Conservation (phyloP, 2,113 vertebrate species). For the Amphiprion percula region DNA sequence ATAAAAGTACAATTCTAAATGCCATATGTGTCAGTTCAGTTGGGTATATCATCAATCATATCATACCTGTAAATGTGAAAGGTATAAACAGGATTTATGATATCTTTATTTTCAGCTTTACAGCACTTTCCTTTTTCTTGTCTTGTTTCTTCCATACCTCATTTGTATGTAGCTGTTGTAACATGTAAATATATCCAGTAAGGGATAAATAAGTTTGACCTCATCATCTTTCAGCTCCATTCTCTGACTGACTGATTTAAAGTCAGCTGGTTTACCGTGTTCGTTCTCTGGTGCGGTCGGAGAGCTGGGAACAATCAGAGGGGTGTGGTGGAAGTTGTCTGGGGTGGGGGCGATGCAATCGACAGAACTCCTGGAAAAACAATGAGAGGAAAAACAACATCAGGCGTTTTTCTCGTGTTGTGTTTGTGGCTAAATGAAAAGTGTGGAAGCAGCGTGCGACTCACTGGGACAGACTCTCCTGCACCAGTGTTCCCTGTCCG, state of each 20-base stretch:
- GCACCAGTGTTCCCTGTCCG: conserved; percentile 87
- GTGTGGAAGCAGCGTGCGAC: conserved; percentile 29
- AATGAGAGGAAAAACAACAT: background rate
- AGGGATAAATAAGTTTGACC: too few relatives aligned
- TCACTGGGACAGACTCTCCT: conserved; percentile 89
- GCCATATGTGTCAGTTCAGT: too few relatives aligned
- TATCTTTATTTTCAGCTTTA: too few relatives aligned
- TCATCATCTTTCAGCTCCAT: background rate
- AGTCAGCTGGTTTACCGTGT: conserved; percentile 77
- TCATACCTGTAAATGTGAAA: too few relatives aligned
- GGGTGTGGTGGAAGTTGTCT: conserved; percentile 82
- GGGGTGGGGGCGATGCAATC: conserved; percentile 85
- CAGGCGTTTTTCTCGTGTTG: background rate
- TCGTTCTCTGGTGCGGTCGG: conserved; percentile 87
- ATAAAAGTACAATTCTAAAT: too few relatives aligned
- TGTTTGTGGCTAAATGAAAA: too few relatives aligned
- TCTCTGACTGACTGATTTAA: background rate
- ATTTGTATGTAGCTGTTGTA: too few relatives aligned
- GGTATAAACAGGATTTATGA: too few relatives aligned
- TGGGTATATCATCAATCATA: too few relatives aligned
- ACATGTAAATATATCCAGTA: too few relatives aligned
- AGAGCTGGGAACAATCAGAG: conserved; percentile 90
- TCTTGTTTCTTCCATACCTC: too few relatives aligned
- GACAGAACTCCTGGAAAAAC: conserved; percentile 85
- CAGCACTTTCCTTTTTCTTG: too few relatives aligned